Evolutionary conservation across 53 echinoderm and acorn worm species (phyloP), one percentile per base, ranked within the genome.

Genomic region (Echinarachnius parma): DNA sequence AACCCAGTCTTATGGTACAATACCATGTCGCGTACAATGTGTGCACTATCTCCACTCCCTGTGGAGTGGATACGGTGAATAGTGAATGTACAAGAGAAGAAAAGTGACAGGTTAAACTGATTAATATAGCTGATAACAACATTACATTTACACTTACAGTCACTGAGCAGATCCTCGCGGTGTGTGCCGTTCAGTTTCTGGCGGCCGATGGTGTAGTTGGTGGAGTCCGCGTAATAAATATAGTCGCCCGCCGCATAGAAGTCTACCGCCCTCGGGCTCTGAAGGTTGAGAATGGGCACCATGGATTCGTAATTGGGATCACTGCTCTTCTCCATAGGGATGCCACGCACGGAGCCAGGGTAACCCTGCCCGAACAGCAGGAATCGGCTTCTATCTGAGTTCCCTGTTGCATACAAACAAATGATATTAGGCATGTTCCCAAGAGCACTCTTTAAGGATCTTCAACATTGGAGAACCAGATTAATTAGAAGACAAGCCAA

Each of bases 251-350:
- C 75, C 0, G 85, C 85, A 27, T 91, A 75, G 62, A 79, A 95
- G 76, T 95, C 96, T 26, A 95, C 77, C 3, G 84, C 96, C 36
- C 96, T 75, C 1, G 96, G 96, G 23, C 86, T 95, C 39, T 86
- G 81, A 28, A 95, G 77, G 35, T 87, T 87, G 4, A 78, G 66
- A 11, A 95, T 64, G 5, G 96, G 96, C 13, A 78, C 77, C 64
- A 95, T 95, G 35, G 80, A 48, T 53, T 95, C 96, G 29, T 35
- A 59, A 21, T 58, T 49, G 29, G 47, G 48, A 5, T 79, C 82
- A 2, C 20, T 27, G 31, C 14, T 62, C 1, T 31, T 33, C 9
- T 58, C 55, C 26, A 94, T 59, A 2, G 95, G 85, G 61, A 95
- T 90, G 31, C 87, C 96, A 39, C 79, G 81, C 28, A 95, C 81